Conservation (phyloP, 37 sponge, comb jelly and placozoan species). For the Haliclona indistincta region DNA sequence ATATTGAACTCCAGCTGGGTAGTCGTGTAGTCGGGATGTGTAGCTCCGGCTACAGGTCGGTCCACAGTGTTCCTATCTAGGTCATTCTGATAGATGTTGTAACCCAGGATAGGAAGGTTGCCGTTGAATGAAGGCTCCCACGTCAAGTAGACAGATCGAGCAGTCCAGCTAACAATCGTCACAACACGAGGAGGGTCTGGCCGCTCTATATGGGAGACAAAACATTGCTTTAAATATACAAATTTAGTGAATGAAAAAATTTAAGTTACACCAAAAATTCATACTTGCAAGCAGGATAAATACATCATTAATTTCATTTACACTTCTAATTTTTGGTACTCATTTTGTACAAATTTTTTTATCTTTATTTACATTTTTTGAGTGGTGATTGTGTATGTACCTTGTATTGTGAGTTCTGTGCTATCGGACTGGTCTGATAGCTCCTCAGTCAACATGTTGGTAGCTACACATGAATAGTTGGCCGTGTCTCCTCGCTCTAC, state of each 20-base stretch:
- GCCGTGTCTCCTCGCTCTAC: slow-evolving; percentile 62
- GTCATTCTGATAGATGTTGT: slow-evolving; percentile 23
- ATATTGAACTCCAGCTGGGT: background rate
- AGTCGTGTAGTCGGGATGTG: background rate
- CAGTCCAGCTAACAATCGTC: background rate
- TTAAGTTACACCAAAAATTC: background rate
- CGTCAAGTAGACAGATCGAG: slow-evolving; percentile 30
- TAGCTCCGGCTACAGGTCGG: background rate
- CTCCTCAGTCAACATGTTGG: slow-evolving; percentile 17
- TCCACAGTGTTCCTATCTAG: background rate
- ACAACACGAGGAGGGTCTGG: slow-evolving; percentile 58
- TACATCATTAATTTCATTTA: background rate
- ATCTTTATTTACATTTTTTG: too few relatives aligned
- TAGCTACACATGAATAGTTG: slow-evolving; percentile 62
- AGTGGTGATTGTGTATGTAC: too few relatives aligned
- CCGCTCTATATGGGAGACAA: slow-evolving; percentile 20
- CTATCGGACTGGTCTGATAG: background rate
- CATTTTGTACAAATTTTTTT: too few relatives aligned
- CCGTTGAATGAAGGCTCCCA: slow-evolving; percentile 67
- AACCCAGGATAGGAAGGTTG: slow-evolving; percentile 37
- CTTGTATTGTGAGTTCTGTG: background rate
- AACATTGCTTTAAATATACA: background rate
- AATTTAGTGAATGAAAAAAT: background rate
- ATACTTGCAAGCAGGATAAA: background rate
- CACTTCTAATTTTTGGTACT: too few relatives aligned